Evolutionary conservation across 1,140 invertebrate genomes (phyloP), one percentile per base, ranked within the genome.

Genomic region (Myzus persicae): DNA sequence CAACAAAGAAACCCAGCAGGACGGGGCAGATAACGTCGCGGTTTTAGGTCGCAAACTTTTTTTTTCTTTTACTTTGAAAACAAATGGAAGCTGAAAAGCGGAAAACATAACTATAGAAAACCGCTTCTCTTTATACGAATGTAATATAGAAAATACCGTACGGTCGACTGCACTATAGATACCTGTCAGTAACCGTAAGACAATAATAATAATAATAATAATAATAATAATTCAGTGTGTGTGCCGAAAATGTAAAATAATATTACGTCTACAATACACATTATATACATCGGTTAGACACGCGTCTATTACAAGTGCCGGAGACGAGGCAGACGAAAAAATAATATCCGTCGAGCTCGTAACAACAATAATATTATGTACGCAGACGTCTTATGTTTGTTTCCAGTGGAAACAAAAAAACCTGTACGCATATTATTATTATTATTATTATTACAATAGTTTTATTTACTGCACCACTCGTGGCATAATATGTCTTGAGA

Each of bases 401-500:
- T 36, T 76, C 11, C 31, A 14, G 0, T 1, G 14, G 20, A n/a
- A 76, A 76, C n/a, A n/a, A n/a, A 44, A 44, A 44, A 44, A 44
- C 14, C 59, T 76, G 14, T 76, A n/a, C 31, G 6, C 4, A n/a
- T 76, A 36, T 36, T 67, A 67, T 31, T 51, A 44, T 14, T 48
- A 48, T 48, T 59, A 59, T 67, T 67, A 67, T 59, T 67, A 67
- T 76, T 76, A n/a, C 59, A 76, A 76, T 76, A 76, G 36, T 76
- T 76, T 76, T 76, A n/a, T 76, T 76, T 76, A 36, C 59, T n/a
- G 36, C 36, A n/a, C 59, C 59, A 76, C 59, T 76, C 59, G 31
- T 76, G 14, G 31, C 36, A 82, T 82, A 22, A 82, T 82, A 22
- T 82, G 36, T 82, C 36, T 82, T 38, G 82, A 40, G 26, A 42